A percentile compares a stretch with the other conserved stretches of the same genome.
Evolutionary conservation across 2,888 invertebrate species (phyloP).

Genomic region (Dascillus cervinus): DNA sequence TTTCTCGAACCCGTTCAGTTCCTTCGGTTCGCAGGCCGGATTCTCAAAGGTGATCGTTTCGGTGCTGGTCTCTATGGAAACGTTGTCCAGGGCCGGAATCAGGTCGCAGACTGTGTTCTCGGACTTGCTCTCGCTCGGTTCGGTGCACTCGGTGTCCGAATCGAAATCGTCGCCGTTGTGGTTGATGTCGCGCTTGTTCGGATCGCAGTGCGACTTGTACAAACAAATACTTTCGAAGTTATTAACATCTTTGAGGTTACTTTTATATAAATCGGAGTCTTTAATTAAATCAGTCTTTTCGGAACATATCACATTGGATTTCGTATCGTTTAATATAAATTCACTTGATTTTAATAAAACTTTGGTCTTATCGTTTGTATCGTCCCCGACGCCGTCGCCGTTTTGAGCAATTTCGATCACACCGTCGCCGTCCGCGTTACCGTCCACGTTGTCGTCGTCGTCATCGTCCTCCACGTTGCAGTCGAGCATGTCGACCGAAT

Average conservation of each 20-base stretch:
- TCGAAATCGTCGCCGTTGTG: constrained; percentile 25
- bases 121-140: constrained; percentile 28
- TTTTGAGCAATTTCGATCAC: constrained; percentile 9
- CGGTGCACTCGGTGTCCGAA: constrained; percentile 28
- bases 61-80: constrained; percentile 46
- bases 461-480: constrained; percentile 23
- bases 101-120: constrained; percentile 29
- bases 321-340: neutral
- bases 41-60: constrained; percentile 46
- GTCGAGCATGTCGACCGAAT: constrained; percentile 13
- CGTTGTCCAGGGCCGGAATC: constrained; percentile 2
- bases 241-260: constrained; percentile 12
- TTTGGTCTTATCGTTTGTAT: neutral
- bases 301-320: constrained; percentile 27
- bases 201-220: constrained; percentile 8
- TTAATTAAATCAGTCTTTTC: constrained; percentile 23
- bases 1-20: constrained; percentile 37
- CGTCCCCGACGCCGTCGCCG: constrained; percentile 2
- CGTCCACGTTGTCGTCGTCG: constrained; percentile 5
- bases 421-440: constrained; percentile 3
- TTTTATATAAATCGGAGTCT: constrained; percentile 13
- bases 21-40: constrained; percentile 27
- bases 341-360: neutral
- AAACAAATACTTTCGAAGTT: constrained; percentile 22
- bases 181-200: constrained; percentile 17